Conservation (phyloP, 2,888 invertebrate species). For the Halocaridina rubra region DNA sequence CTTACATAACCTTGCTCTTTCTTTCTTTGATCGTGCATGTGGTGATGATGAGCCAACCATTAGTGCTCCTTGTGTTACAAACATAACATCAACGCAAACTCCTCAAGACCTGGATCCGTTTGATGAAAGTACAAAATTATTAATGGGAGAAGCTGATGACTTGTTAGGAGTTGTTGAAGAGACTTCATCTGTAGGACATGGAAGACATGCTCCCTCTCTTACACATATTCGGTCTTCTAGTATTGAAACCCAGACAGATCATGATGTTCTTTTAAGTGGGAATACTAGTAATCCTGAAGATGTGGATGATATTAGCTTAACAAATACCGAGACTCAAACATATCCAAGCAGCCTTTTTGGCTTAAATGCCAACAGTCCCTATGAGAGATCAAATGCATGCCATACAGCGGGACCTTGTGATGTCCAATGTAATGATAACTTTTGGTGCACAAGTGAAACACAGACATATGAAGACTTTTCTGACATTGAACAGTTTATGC, state of each 20-base stretch:
- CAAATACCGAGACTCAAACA: slow-evolving; percentile 48
- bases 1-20: slow-evolving; percentile 37
- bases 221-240: slow-evolving; percentile 50
- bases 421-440: slow-evolving; percentile 28
- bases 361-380: slow-evolving; percentile 9
- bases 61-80: slow-evolving; percentile 11
- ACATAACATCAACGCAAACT: slow-evolving; percentile 43
- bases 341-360: slow-evolving; percentile 35
- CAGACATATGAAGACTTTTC: slow-evolving; percentile 62
- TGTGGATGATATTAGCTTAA: slow-evolving; percentile 39
- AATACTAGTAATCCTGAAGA: slow-evolving; percentile 43
- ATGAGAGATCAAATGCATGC: slow-evolving; percentile 3
- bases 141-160: slow-evolving; percentile 25
- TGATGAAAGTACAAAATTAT: not conserved
- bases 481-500: slow-evolving; percentile 58
- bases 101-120: slow-evolving; percentile 43
- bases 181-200: not conserved
- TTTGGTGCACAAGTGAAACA: slow-evolving; percentile 61
- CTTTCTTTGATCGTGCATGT: slow-evolving; percentile 48
- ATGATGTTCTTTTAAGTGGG: slow-evolving; percentile 51
- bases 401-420: slow-evolving; percentile 28
- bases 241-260: slow-evolving; percentile 62
- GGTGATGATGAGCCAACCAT: slow-evolving; percentile 47
- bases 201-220: slow-evolving; percentile 21
- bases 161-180: slow-evolving; percentile 14